Conservation (phyloP, 2,113 vertebrate species). For the Cephalopterus ornatus region DNA sequence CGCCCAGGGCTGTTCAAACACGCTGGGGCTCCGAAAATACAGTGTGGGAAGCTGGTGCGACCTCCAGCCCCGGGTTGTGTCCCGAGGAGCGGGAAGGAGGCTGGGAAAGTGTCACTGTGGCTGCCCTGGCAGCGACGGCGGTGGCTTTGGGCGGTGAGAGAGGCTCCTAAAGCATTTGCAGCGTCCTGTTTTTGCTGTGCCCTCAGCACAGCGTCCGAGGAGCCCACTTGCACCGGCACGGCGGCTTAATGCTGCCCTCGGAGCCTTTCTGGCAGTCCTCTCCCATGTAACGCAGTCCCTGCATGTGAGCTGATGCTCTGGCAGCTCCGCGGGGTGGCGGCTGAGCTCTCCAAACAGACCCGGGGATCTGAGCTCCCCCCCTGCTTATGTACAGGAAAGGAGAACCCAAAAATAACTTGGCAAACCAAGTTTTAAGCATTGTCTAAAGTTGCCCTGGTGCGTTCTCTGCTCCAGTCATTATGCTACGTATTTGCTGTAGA, state of each 20-base stretch:
- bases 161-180: not conserved
- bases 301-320: not conserved
- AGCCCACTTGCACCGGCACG: not conserved
- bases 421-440: not conserved
- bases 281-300: not conserved
- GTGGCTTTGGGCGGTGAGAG: too few relatives aligned
- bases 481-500: not conserved
- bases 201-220: not conserved
- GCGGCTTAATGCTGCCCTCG: not conserved
- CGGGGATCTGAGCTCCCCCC: not conserved
- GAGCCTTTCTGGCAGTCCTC: not conserved
- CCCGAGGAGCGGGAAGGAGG: not conserved
- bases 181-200: not conserved
- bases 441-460: not conserved
- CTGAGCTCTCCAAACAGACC: not conserved
- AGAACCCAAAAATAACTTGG: not conserved
- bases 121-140: not conserved
- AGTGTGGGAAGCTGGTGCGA: accelerated
- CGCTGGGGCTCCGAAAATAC: not conserved
- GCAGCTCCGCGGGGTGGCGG: not conserved
- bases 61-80: not conserved
- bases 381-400: not conserved
- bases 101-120: accelerated
- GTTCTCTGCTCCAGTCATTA: not conserved
- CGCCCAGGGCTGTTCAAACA: accelerated